Evolutionary conservation across 2,797 vertebrate genomes (phyloP).

Genomic region (Pogonophryne albipinna): DNA sequence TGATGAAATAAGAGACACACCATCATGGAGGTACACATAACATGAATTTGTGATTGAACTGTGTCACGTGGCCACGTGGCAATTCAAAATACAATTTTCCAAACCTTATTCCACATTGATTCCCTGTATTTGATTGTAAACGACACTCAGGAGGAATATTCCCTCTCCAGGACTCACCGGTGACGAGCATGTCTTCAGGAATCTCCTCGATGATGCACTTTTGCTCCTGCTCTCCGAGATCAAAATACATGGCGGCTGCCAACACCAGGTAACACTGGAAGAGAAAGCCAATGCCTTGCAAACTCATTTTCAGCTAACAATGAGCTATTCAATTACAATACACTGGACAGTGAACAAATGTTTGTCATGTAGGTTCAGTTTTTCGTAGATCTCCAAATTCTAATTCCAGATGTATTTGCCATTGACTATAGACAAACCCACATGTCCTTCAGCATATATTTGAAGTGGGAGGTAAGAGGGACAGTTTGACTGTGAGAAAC

Average conservation of each 20-base stretch:
- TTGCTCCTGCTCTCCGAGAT: conserved; percentile 88
- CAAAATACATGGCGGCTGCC: conserved; percentile 89
- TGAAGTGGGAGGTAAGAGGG: background rate
- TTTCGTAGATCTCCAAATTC: conserved; percentile 19
- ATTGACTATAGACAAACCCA: background rate
- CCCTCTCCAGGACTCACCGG: conserved; percentile 83
- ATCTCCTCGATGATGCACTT: conserved; percentile 95
- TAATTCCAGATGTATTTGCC: background rate
- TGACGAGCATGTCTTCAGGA: conserved; percentile 88
- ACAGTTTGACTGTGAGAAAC: conserved; percentile 69
- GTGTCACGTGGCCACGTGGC: conserved; percentile 18
- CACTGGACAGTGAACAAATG: conserved; percentile 19
- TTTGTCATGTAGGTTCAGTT: conserved; percentile 19
- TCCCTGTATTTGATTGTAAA: conserved; percentile 13
- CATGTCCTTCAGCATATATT: background rate
- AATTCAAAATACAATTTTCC: conserved; percentile 9
- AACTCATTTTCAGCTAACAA: conserved; percentile 71
- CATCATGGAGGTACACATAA: background rate
- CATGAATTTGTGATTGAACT: background rate
- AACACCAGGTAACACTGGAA: conserved; percentile 81
- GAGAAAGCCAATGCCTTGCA: conserved; percentile 66
- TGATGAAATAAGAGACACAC: background rate
- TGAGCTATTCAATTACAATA: conserved; percentile 35
- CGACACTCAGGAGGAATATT: conserved; percentile 25
- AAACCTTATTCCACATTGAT: conserved; percentile 10